Conservation (phyloP, 2,113 vertebrate species). For the pig (Sus scrofa) region DNA sequence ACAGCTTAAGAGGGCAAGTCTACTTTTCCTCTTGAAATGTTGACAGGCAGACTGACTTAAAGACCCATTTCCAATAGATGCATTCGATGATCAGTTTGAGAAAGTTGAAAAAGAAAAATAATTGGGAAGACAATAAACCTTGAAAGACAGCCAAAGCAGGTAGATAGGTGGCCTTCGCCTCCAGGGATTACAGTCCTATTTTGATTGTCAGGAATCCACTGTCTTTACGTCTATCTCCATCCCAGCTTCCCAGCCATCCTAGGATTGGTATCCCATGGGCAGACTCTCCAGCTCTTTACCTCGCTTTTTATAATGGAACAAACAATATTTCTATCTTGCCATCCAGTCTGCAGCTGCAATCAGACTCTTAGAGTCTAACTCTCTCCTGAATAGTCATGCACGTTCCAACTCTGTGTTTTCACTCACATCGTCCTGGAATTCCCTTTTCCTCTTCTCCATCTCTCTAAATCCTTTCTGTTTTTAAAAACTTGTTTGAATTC, state of each 20-base stretch:
- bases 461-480: conserved; percentile 17
- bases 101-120: not conserved
- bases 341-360: not conserved
- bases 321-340: not conserved
- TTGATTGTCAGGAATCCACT: not conserved
- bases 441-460: not conserved
- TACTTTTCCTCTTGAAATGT: not conserved
- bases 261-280: not conserved
- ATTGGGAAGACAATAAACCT: not conserved
- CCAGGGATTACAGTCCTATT: too few species aligned
- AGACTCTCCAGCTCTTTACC: not conserved
- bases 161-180: not conserved
- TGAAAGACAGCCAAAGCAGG: not conserved
- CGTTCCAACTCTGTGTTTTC: not conserved
- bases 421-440: not conserved
- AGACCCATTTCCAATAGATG: not conserved
- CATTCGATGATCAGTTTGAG: not conserved
- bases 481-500: conserved; percentile 31
- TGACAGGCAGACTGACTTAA: not conserved
- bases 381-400: not conserved
- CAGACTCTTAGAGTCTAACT: not conserved
- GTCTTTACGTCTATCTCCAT: not conserved
- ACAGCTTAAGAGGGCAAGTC: not conserved
- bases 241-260: not conserved
- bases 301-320: not conserved